Base-by-base conservation (phyloP, 64 coral and sea anemone species). In the Stichodactyla mertensii region DNA sequence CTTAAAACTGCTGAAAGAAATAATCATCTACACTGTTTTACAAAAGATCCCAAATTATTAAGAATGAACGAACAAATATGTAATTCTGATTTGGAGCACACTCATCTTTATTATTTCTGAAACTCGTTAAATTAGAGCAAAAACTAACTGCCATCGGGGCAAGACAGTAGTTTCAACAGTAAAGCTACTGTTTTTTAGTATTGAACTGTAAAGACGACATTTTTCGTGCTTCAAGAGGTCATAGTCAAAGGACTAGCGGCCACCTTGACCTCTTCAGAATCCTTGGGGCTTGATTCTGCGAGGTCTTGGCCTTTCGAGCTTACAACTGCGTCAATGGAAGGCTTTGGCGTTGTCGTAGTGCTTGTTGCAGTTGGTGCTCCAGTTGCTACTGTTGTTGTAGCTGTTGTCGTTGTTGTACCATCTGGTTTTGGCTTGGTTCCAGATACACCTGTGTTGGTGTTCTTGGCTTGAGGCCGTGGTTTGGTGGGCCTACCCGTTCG, bases 221-320 rank as follows among this genome's bases (percentile, higher is more conserved):
- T 23, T 22, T 24, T 69, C 7, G 6, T 69, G 64, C 64, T 74
- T 74, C 26, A 74, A 74, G 69, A 74, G 69, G n/a, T 74, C 69
- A 74, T 81, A 54, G 78, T 53, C 51, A 81, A 81, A 53, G 31
- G 78, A 6, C 16, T 59, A 52, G 60, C 78, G 61, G 90, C 27
- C 22, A 78, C n/a, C 87, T 92, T 87, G 19, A 79, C 90, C 60
- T 86, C 81, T 77, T 87, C 85, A 36, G 90, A 77, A 82, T 64
- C 77, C 78, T 87, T 92, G 57, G 79, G 59, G 78, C 90, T 87
- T 86, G 70, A 57, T 8, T 81, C 78, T 81, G 15, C 53, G 16
- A 55, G 14, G 77, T 86, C 85, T 92, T 82, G 67, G 18, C 52
- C 78, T 67, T 92, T 86, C 57, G 90, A 92, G 60, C 61, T 87